Base-by-base conservation (phyloP, 2,888 invertebrate species). In the Coenonympha glycerion region DNA sequence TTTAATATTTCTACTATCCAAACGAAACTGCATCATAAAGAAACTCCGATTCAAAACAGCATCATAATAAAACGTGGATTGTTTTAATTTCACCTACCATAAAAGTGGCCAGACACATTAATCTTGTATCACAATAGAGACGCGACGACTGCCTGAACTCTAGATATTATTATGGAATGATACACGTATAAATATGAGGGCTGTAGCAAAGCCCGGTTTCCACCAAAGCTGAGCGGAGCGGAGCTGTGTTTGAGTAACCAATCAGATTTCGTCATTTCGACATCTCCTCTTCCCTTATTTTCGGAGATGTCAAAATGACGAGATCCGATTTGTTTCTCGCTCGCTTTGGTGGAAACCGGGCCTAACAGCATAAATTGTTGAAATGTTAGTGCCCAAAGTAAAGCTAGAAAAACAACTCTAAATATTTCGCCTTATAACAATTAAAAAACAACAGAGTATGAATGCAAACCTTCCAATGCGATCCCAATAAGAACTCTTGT, bases 71-170 rank as follows among this genome's bases (percentile, higher is more conserved):
- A 53, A 53, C 41, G 42, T 30, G 24, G 46, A 33, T 37, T 41
- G 37, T 37, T 52, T 55, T 52, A 50, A 49, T 53, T 56, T 51
- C 52, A 52, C 47, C 47, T 47, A 48, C 48, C 47, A 45, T 47
- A 36, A 33, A 44, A 47, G 37, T 50, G 52, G 57, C 62, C 61
- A 68, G 67, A 68, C 65, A 61, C 67, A 68, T 67, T 65, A 61
- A 65, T 66, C 61, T 61, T 52, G 55, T 53, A 51, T 56, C 61
- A 59, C 59, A 66, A 63, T 61, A 56, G 58, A 56, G 60, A 53
- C 56, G 54, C 52, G 49, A 49, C 52, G 47, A n/a, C n/a, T n/a
- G 42, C 46, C 58, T 39, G 45, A 21, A 47, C 24, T 28, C 26
- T 19, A 16, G n/a, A n/a, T 16, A 26, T 11, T 13, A 28, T 6